Evolutionary conservation across 1,140 invertebrate species (phyloP), one percentile per base, ranked within the genome.

Genomic region (Bombus confusus): DNA sequence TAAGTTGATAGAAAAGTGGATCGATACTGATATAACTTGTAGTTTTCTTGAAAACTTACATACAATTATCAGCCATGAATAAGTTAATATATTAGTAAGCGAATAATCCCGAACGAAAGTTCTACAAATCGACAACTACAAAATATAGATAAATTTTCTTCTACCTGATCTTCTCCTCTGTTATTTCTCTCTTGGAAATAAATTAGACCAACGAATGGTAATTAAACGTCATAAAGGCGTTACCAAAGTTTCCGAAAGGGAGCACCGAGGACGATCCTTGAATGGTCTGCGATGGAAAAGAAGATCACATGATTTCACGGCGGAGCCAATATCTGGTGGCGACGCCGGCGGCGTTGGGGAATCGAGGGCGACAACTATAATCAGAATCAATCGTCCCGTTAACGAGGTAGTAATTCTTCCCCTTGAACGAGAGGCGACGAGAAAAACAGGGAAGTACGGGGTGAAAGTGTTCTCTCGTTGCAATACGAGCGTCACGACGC

Each of bases 331-430:
- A 85, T 75, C 77, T 78, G 47, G 47, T 47, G 41, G 57, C 68
- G 62, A 31, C n/a, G n/a, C n/a, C n/a, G 83, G 31, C 71, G 64
- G 39, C 34, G 73, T 68, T 62, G 73, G 28, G 12, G 62, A 80
- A 73, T 74, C 78, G 79, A 72, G 79, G 71, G 12, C 59, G 52
- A 37, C 79, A 59, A 59, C 78, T 81, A 74, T 85, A 89, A 87
- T 89, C 88, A 83, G 87, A 89, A 89, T 89, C 85, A 83, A 81
- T 86, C 85, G 84, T 80, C 41, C 74, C 43, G 69, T 86, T 86
- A 89, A 89, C 88, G 87, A 88, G 87, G 87, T 69, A 83, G 87
- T 89, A 86, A 89, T 82, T 89, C 85, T 89, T 89, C 52, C 71
- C 39, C 52, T 73, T 18, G 79, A 68, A 62, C 72, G 72, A 41